Percentiles rank a stretch among this genome's conserved stretches.
phyloP scores from a whole-genome alignment of 1,140 invertebrate genomes.

The Pogonomyrmex barbatus region DNA sequence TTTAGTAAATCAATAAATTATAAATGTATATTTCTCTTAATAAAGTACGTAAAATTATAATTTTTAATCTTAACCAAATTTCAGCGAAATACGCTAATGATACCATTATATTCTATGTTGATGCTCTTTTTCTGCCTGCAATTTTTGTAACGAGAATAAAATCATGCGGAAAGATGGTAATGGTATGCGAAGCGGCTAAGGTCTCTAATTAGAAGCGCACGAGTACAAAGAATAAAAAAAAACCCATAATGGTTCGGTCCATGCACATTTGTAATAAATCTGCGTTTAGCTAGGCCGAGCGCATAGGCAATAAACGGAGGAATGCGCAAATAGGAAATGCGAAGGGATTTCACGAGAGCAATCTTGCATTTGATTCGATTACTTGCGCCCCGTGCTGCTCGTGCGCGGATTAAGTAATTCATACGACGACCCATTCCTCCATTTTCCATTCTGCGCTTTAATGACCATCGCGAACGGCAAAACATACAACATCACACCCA shows the following conservation, averaged over 20 bases:
- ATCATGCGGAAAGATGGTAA: slow-evolving; percentile 11
- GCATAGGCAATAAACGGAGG: slow-evolving; percentile 37
- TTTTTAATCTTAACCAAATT: background rate
- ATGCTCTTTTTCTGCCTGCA: background rate
- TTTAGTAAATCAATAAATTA: background rate
- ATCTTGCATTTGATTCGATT: slow-evolving; percentile 75
- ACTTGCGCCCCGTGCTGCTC: slow-evolving; percentile 44
- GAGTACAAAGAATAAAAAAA: background rate
- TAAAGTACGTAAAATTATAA: background rate
- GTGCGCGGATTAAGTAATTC: slow-evolving; percentile 74
- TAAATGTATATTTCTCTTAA: background rate
- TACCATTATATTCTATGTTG: background rate
- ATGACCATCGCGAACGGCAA: slow-evolving; percentile 12
- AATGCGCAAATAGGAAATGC: slow-evolving; percentile 46
- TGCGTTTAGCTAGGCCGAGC: slow-evolving; percentile 39
- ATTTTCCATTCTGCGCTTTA: slow-evolving; percentile 21
- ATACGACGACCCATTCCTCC: slow-evolving; percentile 60
- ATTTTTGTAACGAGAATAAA: slow-evolving; percentile 27
- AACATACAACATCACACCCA: background rate
- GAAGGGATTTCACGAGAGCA: slow-evolving; percentile 58
- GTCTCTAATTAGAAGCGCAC: slow-evolving; percentile 30
- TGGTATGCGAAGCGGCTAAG: background rate
- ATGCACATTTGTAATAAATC: slow-evolving; percentile 65
- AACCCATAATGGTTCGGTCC: slow-evolving; percentile 9
- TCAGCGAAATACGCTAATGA: background rate